phyloP scores from a whole-genome alignment of 2,888 invertebrate species.

The Drosophila limbata region DNA sequence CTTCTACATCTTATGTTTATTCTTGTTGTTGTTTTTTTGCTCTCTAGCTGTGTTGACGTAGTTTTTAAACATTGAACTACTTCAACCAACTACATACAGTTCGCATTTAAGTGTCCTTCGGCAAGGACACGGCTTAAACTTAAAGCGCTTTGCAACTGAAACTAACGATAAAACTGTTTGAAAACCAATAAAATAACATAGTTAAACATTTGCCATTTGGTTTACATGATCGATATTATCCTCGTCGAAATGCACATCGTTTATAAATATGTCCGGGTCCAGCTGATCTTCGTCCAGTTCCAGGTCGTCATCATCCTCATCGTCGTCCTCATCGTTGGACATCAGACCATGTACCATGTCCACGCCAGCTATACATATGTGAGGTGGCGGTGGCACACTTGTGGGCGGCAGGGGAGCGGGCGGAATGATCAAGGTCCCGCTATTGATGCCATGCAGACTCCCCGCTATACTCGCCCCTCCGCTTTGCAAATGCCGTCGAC shows the following conservation, averaged over 20 bases:
- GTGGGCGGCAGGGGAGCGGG: slow-evolving; percentile 85
- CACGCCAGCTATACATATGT: slow-evolving; percentile 84
- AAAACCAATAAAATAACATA: slow-evolving; percentile 56
- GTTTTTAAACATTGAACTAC: slow-evolving; percentile 35
- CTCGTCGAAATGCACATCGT: slow-evolving; percentile 83
- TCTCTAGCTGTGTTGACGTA: slow-evolving; percentile 43
- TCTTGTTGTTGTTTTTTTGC: not conserved
- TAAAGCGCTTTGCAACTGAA: slow-evolving; percentile 72
- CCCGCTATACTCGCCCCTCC: slow-evolving; percentile 85
- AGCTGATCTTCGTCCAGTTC: slow-evolving; percentile 81
- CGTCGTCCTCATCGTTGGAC: slow-evolving; percentile 77
- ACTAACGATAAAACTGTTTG: slow-evolving; percentile 70
- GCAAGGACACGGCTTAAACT: slow-evolving; percentile 64
- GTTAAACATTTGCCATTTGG: slow-evolving; percentile 85
- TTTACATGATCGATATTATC: slow-evolving; percentile 82
- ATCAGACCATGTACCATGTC: slow-evolving; percentile 81
- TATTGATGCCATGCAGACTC: slow-evolving; percentile 85
- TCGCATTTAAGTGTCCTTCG: slow-evolving; percentile 26
- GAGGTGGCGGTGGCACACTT: slow-evolving; percentile 85
- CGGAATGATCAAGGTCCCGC: slow-evolving; percentile 84
- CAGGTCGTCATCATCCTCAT: slow-evolving; percentile 82
- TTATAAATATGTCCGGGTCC: slow-evolving; percentile 83
- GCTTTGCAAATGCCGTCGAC: slow-evolving; percentile 85
- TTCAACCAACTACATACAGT: slow-evolving; percentile 27
- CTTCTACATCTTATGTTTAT: slow-evolving; percentile 8